A percentile compares a stretch with the other conserved stretches of the same genome.
These are phyloP conservation scores for Mactromeris polynyma DNA, from an alignment of 2,888 invertebrate genomes.

Conservation along the genomic window DNA sequence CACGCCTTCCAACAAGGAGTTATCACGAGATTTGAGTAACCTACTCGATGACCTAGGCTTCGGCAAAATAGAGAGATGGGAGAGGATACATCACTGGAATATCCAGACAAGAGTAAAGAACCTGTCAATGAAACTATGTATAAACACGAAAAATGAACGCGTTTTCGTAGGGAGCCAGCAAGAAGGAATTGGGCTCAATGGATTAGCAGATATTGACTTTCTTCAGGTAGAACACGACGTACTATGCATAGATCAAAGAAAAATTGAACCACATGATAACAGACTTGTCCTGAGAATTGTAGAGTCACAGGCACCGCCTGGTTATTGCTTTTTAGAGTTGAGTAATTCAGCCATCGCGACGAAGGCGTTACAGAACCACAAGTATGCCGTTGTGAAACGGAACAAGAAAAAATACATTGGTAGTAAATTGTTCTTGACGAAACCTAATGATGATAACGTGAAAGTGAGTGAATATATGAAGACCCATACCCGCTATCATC, in stretches of 20 bases:
- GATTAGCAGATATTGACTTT: conserved; percentile 28
- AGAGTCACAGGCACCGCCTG: not conserved
- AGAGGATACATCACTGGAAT: conserved; percentile 22
- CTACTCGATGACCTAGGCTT: conserved; percentile 15
- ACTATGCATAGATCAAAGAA: not conserved
- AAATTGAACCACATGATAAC: not conserved
- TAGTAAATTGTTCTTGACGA: conserved; percentile 6
- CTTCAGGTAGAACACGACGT: conserved; percentile 22
- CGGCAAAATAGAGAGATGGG: not conserved
- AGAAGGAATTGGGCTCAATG: conserved; percentile 25
- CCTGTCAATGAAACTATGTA: conserved; percentile 16
- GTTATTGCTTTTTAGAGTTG: not conserved
- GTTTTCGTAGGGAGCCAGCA: conserved; percentile 34
- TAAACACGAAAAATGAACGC: conserved; percentile 30
- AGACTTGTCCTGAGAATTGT: conserved; percentile 3
- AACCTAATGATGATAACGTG: conserved; percentile 9
- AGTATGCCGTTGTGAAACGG: not conserved
- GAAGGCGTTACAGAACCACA: not conserved
- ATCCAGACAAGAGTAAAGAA: conserved; percentile 13
- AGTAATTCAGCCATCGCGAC: not conserved
- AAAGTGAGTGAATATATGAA: conserved; percentile 13
- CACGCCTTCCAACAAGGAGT: not conserved
- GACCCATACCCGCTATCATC: not conserved
- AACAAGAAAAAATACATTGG: not conserved
- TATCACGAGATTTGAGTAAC: not conserved